Evolutionary conservation across 2,797 vertebrate genomes (phyloP), one percentile per base, ranked within the genome.

Genomic region (Tinamus major): DNA sequence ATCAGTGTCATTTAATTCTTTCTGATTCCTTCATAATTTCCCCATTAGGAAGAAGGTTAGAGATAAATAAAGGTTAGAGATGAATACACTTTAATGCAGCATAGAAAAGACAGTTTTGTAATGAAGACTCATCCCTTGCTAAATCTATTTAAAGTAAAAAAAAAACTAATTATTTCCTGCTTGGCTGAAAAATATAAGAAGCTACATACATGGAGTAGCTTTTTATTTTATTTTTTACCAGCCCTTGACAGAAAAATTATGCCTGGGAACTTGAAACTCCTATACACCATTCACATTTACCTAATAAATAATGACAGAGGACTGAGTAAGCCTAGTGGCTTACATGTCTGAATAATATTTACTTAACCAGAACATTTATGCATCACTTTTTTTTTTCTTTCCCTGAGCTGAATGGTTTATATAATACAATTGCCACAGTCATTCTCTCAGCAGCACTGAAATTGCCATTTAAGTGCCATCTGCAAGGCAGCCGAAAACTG

Each of bases 391-490:
- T 51, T 51, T 26, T 26, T 17, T 10, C 27, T 58, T 56, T 19
- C 37, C 20, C 74, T 56, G 61, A 56, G 37, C 91, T 94, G 93
- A 97, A 84, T 76, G 20, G 77, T 85, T 94, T 77, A 37, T 79
- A 44, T 44, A 89, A 92, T 79, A 95, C 90, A 97, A 96, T 92
- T 91, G 67, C 86, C 75, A 65, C 65, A 72, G 31, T 75, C 75
- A 92, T 95, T 95, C 96, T 96, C 94, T 83, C 95, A 90, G 93
- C 84, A 91, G 79, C 97, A 85, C 79, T 51, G 95, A 93, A 92
- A 93, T 95, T 95, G 61, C 96, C 93, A 82, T 98, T 97, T 97
- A 61, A 96, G 92, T 96, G 97, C 97, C 98, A 97, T 98, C 98
- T 98, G 97, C 65, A 72, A 98, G 95, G 96, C 97, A 96, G 95